These are phyloP conservation scores for Aleadryas rufinucha DNA, from an alignment of 2,113 vertebrate genomes.

Conservation along the genomic window DNA sequence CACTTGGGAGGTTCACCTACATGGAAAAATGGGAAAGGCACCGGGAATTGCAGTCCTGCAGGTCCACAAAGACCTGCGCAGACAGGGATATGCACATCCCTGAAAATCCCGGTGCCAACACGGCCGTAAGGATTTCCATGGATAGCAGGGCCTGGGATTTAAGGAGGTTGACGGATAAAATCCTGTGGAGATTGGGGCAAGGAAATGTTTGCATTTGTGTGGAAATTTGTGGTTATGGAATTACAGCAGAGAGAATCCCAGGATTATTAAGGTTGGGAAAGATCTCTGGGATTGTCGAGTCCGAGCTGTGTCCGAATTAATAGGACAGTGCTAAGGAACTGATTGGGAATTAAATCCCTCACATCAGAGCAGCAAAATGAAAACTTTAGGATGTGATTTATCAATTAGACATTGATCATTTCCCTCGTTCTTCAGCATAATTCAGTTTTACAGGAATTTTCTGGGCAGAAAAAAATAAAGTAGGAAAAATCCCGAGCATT, in stretches of 20 bases:
- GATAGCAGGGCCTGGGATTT: neutral
- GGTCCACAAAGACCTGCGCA: too few species aligned
- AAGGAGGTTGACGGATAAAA: neutral
- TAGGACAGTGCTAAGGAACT: neutral
- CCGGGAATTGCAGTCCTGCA: neutral
- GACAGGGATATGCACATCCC: neutral
- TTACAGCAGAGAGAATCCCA: neutral
- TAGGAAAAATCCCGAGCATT: neutral
- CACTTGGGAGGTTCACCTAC: accelerated
- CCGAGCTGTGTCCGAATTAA: accelerated
- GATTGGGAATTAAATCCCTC: neutral
- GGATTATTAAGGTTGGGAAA: neutral
- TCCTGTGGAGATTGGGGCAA: accelerated
- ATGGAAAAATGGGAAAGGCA: neutral
- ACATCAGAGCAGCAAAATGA: neutral
- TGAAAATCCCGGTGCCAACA: accelerated
- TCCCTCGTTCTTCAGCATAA: too few species aligned
- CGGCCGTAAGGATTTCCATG: accelerated
- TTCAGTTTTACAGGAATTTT: neutral
- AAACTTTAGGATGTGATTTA: neutral
- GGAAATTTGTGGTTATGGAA: neutral
- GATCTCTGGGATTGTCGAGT: accelerated
- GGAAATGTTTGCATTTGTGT: neutral
- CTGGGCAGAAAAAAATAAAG: neutral
- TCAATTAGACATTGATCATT: neutral